These are phyloP conservation scores for Galerucella nymphaeae DNA, from an alignment of 2,888 invertebrate genomes.

Conservation along the genomic window DNA sequence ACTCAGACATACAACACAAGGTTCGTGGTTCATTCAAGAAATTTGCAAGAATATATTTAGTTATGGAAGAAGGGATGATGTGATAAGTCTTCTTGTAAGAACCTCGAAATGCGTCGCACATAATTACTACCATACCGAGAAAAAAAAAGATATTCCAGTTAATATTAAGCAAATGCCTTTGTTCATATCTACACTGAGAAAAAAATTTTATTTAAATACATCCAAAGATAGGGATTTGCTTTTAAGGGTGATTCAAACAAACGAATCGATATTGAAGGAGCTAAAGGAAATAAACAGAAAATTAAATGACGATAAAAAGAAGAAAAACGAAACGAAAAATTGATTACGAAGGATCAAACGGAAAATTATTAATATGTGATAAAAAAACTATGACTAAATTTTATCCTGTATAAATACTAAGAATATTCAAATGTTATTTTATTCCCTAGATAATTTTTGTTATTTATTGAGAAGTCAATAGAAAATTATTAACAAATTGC, in stretches of 20 bases:
- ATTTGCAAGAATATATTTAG: conserved; percentile 57
- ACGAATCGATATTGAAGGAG: conserved; percentile 25
- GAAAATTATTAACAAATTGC: too few relatives aligned
- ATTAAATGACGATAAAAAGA: conserved; percentile 18
- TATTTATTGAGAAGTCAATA: too few relatives aligned
- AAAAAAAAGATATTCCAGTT: conserved; percentile 11
- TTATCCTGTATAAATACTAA: too few relatives aligned
- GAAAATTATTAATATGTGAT: too few relatives aligned
- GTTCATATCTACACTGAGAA: conserved; percentile 57
- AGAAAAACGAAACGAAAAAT: neutral
- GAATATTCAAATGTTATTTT: too few relatives aligned
- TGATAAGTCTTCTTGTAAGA: conserved; percentile 57
- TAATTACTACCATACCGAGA: conserved; percentile 50
- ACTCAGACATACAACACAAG: conserved; percentile 50
- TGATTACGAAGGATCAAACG: neutral
- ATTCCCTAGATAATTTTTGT: too few relatives aligned
- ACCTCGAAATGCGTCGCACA: conserved; percentile 58
- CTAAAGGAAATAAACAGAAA: conserved; percentile 24
- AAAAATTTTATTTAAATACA: conserved; percentile 58
- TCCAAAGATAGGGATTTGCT: conserved; percentile 55
- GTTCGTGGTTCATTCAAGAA: conserved; percentile 62
- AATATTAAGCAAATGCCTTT: conserved; percentile 58
- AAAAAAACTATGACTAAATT: too few relatives aligned
- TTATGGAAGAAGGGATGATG: conserved; percentile 59
- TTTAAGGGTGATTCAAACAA: conserved; percentile 25